Evolutionary conservation across 2,113 vertebrate genomes (phyloP), one percentile per base, ranked within the genome.

Genomic region (Rattus rattus): DNA sequence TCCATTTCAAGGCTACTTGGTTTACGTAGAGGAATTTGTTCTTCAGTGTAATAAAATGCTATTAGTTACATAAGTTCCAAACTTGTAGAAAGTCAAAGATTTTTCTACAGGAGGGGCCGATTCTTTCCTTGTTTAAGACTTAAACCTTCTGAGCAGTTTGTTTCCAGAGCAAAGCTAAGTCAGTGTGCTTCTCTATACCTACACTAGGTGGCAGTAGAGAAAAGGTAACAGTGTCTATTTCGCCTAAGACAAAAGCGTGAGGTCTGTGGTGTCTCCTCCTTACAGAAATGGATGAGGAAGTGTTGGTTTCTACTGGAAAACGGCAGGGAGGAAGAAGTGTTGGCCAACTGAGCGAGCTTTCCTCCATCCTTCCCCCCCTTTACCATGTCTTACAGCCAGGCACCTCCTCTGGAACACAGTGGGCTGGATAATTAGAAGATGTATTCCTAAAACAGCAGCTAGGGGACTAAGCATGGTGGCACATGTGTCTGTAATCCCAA

Each of bases 151-250:
- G 59, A 84, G n/a, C 10, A 28, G 14, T 88, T 96, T 9, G 30
- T 93, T 79, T 96, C 56, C 39, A 49, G 19, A 76, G 79, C 28
- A 85, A 96, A 96, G 77, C 49, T 28, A 81, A 63, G 1, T 88
- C 87, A 33, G 16, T 70, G 79, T 97, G 95, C n/a, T 77, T 43
- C 89, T 90, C 3, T 54, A 4, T 84, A 4, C 81, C 2, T 22
- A 90, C 98, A 1, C 98, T 98, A 99, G 99, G 72, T 98, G 98
- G 98, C 98, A 97, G 97, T 97, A 98, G 97, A 97, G 94, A 96
- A 97, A 97, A 98, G 79, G 90, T 94, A 94, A 75, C 54, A 59
- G 14, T 33, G 30, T 79, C 67, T 24, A 67, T 63, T 39, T 56
- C 1, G 5, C 12, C 70, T 26, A 10, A 43, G 1, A 4, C 1